A percentile compares a stretch with the other conserved stretches of the same genome.
Evolutionary conservation across 2,888 invertebrate species (phyloP).

Genomic region (Pseudanteris insignis): DNA sequence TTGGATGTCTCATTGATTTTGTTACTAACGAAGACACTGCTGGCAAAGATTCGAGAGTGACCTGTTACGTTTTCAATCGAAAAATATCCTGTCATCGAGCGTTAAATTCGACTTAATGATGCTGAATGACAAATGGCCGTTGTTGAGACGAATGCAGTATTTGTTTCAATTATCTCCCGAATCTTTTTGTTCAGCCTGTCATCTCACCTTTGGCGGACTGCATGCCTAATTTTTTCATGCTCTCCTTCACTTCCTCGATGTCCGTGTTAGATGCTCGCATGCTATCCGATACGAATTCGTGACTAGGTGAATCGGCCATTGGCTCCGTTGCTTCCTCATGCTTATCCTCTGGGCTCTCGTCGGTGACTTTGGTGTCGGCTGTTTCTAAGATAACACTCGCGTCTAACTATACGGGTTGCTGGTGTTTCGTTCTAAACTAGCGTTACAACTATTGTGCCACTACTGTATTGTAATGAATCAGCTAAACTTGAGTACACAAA

Average conservation of each 20-base stretch:
- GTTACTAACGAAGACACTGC: constrained; percentile 23
- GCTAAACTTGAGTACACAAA: constrained; percentile 38
- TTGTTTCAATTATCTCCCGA: constrained; percentile 10
- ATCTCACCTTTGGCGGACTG: constrained; percentile 70
- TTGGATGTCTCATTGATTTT: constrained; percentile 17
- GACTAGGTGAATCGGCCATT: constrained; percentile 62
- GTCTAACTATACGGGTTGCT: constrained; percentile 52
- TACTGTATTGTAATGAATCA: constrained; percentile 43
- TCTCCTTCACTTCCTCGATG: constrained; percentile 78
- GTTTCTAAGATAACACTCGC: constrained; percentile 59
- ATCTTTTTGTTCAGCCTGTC: constrained; percentile 32
- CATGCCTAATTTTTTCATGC: constrained; percentile 78
- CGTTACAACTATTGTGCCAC: constrained; percentile 22
- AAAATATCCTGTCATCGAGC: no score
- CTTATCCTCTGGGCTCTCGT: constrained; percentile 43
- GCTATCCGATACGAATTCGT: constrained; percentile 82
- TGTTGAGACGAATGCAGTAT: no score
- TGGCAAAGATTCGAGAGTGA: constrained; percentile 36
- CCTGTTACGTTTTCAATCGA: constrained; percentile 1
- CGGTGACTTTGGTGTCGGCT: constrained; percentile 55
- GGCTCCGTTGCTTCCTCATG: constrained; percentile 32
- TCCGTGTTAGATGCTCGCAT: constrained; percentile 75
- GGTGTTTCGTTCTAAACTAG: constrained; percentile 35
- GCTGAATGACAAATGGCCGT: no score
- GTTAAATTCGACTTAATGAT: no score